A percentile compares a stretch with the other conserved stretches of the same genome.
These are phyloP conservation scores for Chloromyia formosa DNA, from an alignment of 2,888 invertebrate genomes.

Conservation along the genomic window DNA sequence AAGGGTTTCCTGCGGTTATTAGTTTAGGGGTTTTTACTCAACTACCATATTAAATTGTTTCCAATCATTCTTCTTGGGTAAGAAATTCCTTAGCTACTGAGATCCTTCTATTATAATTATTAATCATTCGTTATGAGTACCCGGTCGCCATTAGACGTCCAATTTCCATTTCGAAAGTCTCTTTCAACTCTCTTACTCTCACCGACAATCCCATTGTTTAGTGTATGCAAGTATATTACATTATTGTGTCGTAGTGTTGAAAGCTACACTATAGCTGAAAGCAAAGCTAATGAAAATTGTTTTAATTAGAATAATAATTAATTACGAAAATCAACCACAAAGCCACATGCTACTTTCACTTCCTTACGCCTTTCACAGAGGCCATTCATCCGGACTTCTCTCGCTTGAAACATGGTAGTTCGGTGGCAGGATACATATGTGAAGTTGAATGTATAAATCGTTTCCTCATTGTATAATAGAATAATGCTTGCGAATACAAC, in stretches of 20 bases:
- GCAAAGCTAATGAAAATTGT: constrained; percentile 43
- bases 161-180: no score
- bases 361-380: constrained; percentile 6
- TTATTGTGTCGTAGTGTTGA: constrained; percentile 33
- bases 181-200: no score
- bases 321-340: constrained; percentile 41
- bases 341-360: constrained; percentile 31
- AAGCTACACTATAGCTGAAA: neutral
- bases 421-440: constrained; percentile 24
- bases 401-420: neutral
- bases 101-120: no score
- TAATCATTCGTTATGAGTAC: no score
- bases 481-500: neutral
- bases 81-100: no score
- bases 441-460: constrained; percentile 30
- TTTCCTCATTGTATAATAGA: constrained; percentile 18
- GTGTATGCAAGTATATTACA: constrained; percentile 34
- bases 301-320: constrained; percentile 46
- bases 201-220: neutral
- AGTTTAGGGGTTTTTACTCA: no score
- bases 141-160: no score
- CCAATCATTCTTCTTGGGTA: no score
- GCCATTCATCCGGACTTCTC: neutral
- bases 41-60: no score
- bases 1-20: no score